These are phyloP conservation scores for Ephydatia muelleri DNA, from an alignment of 37 sponge, comb jelly and placozoan genomes.

Conservation along the genomic window DNA sequence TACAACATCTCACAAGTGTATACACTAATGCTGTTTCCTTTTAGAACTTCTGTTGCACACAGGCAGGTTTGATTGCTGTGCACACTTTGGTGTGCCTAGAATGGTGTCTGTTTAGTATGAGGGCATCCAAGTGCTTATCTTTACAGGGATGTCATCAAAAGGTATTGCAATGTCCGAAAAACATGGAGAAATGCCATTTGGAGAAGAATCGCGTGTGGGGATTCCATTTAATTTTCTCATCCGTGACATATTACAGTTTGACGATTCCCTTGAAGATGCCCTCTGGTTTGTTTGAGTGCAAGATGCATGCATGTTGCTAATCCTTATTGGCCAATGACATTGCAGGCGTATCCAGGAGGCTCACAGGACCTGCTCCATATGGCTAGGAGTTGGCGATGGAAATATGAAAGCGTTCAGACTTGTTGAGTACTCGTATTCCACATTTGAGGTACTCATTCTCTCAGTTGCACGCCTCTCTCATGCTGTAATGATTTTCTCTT, in stretches of 20 bases:
- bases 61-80: too few species aligned
- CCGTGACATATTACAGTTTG: slow-evolving; percentile 71
- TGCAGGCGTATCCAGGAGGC: slow-evolving; percentile 51
- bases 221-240: slow-evolving; percentile 67
- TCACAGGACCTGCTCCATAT: slow-evolving; percentile 74
- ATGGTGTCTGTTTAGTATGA: too few species aligned
- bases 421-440: slow-evolving; percentile 63
- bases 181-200: slow-evolving; percentile 56
- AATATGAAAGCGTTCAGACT: slow-evolving; percentile 44
- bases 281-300: slow-evolving; percentile 10
- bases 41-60: too few species aligned
- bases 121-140: too few species aligned
- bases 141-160: slow-evolving; percentile 32
- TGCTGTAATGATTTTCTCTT: neutral
- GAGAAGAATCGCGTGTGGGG: slow-evolving; percentile 55
- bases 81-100: too few species aligned
- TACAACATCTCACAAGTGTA: too few species aligned
- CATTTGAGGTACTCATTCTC: slow-evolving; percentile 30
- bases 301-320: neutral
- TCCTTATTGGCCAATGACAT: neutral
- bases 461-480: neutral
- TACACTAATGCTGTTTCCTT: too few species aligned
- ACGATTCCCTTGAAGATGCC: slow-evolving; percentile 44
- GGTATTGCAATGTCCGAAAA: slow-evolving; percentile 69
- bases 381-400: slow-evolving; percentile 73